Percentiles rank a stretch among this genome's conserved stretches.
These are phyloP conservation scores for Plumapathes pennacea DNA, from an alignment of 92 coral and sea anemone species.

Conservation along the genomic window DNA sequence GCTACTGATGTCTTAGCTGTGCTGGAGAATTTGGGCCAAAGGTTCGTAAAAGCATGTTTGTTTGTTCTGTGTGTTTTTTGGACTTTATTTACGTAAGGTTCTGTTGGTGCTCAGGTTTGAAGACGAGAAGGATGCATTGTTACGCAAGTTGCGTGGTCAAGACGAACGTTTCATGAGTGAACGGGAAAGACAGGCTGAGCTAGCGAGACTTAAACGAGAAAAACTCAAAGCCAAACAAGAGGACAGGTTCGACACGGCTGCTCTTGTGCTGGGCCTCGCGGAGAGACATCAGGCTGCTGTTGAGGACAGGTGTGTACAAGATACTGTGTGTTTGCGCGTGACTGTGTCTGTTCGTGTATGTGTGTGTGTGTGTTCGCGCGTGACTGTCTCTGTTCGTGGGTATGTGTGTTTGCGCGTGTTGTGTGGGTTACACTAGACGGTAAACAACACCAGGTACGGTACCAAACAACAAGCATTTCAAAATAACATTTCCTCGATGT, in stretches of 20 bases:
- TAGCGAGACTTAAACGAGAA: slow-evolving; percentile 88
- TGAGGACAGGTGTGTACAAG: slow-evolving; percentile 72
- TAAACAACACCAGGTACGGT: background rate
- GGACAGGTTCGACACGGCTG: slow-evolving; percentile 90
- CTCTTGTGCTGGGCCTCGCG: slow-evolving; percentile 95
- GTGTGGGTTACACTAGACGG: background rate
- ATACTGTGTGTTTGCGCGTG: no score
- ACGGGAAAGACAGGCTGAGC: slow-evolving; percentile 87
- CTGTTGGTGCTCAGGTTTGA: slow-evolving; percentile 56
- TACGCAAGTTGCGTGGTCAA: slow-evolving; percentile 83
- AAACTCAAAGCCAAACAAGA: slow-evolving; percentile 87
- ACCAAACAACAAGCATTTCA: background rate
- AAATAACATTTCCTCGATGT: background rate
- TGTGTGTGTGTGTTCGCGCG: no score
- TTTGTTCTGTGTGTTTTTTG: background rate
- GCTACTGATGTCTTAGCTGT: slow-evolving; percentile 63
- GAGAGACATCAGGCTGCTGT: slow-evolving; percentile 90
- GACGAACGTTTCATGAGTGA: slow-evolving; percentile 89
- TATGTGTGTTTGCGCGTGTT: background rate
- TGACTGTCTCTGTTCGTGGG: background rate
- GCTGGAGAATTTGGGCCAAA: slow-evolving; percentile 73
- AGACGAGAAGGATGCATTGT: slow-evolving; percentile 91
- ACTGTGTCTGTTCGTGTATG: no score
- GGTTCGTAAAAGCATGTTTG: slow-evolving; percentile 39
- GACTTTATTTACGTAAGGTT: background rate